A percentile compares a stretch with the other conserved stretches of the same genome.
Conservation (phyloP, 2,113 vertebrate genomes). For the Galemys pyrenaicus region DNA sequence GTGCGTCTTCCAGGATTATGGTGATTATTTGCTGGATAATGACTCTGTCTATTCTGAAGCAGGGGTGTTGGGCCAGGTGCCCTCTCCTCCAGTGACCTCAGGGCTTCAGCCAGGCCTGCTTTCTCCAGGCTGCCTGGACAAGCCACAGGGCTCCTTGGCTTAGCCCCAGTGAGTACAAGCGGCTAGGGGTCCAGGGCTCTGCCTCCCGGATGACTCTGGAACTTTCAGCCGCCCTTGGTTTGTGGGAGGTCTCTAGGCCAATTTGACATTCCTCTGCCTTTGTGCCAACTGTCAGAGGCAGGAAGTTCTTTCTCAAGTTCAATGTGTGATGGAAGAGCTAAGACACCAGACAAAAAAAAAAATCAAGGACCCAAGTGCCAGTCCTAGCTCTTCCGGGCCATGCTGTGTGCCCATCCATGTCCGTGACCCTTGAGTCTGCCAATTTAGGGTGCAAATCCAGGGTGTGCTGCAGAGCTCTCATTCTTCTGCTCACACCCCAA, state of each 20-base stretch:
- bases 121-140: neutral
- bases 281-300: neutral
- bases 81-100: neutral
- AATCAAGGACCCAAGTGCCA: neutral
- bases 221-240: neutral
- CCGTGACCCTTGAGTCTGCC: neutral
- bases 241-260: neutral
- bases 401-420: neutral
- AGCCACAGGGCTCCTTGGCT: neutral
- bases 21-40: conserved; percentile 51
- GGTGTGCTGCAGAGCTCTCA: neutral
- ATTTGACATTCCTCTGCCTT: neutral
- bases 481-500: neutral
- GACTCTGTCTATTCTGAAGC: conserved; percentile 69
- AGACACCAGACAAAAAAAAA: neutral
- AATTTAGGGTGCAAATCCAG: neutral
- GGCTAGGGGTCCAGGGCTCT: neutral
- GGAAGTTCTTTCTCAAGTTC: neutral
- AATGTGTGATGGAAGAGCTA: neutral
- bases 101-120: neutral
- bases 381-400: neutral
- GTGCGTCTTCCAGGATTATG: conserved; percentile 8
- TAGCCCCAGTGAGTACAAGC: fast-evolving
- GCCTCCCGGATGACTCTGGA: neutral
- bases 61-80: neutral